Conservation (phyloP, 1,140 invertebrate species). For the Planococcus citri region DNA sequence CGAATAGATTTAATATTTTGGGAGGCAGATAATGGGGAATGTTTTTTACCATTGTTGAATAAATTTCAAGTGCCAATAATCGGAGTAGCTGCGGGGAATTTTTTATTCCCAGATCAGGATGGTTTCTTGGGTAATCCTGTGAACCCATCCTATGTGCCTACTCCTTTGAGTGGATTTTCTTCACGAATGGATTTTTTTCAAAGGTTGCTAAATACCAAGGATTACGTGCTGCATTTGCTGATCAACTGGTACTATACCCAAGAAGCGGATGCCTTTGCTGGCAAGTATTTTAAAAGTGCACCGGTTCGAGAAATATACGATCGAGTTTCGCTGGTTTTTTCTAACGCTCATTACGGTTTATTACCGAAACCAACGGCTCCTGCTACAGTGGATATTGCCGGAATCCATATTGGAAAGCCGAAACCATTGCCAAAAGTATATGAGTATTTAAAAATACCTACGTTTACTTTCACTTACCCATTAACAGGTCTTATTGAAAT, state of each 20-base stretch:
- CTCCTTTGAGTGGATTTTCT: slow-evolving; percentile 36
- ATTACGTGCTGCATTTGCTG: too few species aligned
- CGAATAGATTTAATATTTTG: too few species aligned
- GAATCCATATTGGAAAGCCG: slow-evolving; percentile 37
- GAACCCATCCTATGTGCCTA: slow-evolving; percentile 38
- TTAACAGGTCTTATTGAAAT: too few species aligned
- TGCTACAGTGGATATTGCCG: slow-evolving; percentile 43
- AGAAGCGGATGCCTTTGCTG: too few species aligned
- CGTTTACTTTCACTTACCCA: too few species aligned
- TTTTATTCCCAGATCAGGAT: too few species aligned
- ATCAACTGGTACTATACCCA: too few species aligned
- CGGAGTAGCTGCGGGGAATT: too few species aligned
- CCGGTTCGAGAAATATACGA: slow-evolving; percentile 28
- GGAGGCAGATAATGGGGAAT: too few species aligned
- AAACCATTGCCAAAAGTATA: slow-evolving; percentile 24
- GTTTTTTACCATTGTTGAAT: too few species aligned
- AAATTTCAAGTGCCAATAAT: too few species aligned
- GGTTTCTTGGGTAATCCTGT: slow-evolving; percentile 11
- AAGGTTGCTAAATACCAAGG: slow-evolving; percentile 38
- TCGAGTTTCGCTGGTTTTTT: slow-evolving; percentile 36
- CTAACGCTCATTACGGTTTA: slow-evolving; percentile 42
- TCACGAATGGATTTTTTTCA: slow-evolving; percentile 42
- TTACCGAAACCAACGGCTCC: slow-evolving; percentile 37
- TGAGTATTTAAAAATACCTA: background rate
- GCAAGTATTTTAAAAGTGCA: slow-evolving; percentile 20